phyloP scores from a whole-genome alignment of 2,888 invertebrate genomes.

The Aproaerema taeniolella region DNA sequence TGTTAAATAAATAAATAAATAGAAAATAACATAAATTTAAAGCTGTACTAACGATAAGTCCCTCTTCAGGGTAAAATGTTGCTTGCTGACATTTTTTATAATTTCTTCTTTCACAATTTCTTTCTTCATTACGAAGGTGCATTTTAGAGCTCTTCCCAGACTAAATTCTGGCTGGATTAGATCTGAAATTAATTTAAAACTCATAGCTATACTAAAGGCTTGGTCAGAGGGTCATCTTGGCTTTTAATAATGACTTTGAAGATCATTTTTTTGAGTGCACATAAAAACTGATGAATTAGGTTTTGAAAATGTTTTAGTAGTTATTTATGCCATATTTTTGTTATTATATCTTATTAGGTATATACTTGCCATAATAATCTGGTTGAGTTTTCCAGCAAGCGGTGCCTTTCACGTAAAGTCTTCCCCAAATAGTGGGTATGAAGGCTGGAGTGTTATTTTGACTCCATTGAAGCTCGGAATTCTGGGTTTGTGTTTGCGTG shows the following conservation, averaged over 20 bases:
- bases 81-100: constrained; percentile 78
- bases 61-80: constrained; percentile 78
- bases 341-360: too few relatives aligned
- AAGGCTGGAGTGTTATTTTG: constrained; percentile 52
- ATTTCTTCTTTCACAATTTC: constrained; percentile 58
- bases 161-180: constrained; percentile 70
- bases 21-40: too few relatives aligned
- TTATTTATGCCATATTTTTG: too few relatives aligned
- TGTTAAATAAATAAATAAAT: too few relatives aligned
- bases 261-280: too few relatives aligned
- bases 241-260: too few relatives aligned
- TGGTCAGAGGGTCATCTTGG: too few relatives aligned
- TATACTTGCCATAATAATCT: constrained; percentile 56
- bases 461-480: constrained; percentile 67
- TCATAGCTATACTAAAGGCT: not conserved
- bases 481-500: constrained; percentile 70
- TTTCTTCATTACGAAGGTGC: constrained; percentile 68
- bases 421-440: constrained; percentile 72
- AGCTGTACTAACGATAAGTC: constrained; percentile 53
- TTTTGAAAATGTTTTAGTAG: too few relatives aligned
- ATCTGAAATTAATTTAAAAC: constrained; percentile 66
- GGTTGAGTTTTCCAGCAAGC: constrained; percentile 56
- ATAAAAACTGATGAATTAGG: too few relatives aligned
- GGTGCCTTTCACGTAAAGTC: constrained; percentile 54
- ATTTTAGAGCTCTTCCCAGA: constrained; percentile 68